Evolutionary conservation across 2,113 vertebrate species (phyloP).

Genomic region (Podarcis raffonei): DNA sequence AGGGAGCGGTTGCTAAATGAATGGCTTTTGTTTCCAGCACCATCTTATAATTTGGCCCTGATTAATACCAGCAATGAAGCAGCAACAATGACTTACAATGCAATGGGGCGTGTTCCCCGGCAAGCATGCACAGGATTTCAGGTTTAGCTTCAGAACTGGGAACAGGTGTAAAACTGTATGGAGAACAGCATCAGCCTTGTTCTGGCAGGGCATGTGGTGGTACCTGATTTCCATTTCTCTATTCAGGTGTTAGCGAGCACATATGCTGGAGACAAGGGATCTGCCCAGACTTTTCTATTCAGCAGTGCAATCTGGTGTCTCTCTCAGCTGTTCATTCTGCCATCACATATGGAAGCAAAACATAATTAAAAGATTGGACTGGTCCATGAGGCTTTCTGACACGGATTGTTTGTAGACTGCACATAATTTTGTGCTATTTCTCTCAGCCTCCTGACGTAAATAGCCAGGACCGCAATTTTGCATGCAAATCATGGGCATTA

Average conservation of each 20-base stretch:
- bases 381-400: conserved; percentile 44
- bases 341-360: conserved; percentile 38
- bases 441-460: conserved; percentile 28
- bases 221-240: conserved; percentile 42
- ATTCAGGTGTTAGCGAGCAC: conserved; percentile 9
- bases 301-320: conserved; percentile 12
- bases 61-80: conserved; percentile 6
- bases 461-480: conserved; percentile 23
- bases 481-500: conserved; percentile 48
- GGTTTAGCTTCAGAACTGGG: conserved; percentile 10
- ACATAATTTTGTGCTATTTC: conserved; percentile 26
- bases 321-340: conserved; percentile 13
- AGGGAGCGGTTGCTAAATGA: background rate
- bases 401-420: conserved; percentile 42
- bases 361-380: conserved; percentile 41
- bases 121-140: background rate
- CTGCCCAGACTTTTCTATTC: conserved; percentile 34
- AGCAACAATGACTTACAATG: conserved; percentile 38
- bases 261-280: conserved; percentile 17
- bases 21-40: background rate
- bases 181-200: conserved; percentile 28
- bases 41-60: background rate
- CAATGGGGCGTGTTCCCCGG: background rate
- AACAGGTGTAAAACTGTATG: conserved; percentile 32
- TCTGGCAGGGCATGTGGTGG: background rate